These are phyloP conservation scores for Polyommatus icarus DNA, from an alignment of 2,888 invertebrate species.

Conservation along the genomic window DNA sequence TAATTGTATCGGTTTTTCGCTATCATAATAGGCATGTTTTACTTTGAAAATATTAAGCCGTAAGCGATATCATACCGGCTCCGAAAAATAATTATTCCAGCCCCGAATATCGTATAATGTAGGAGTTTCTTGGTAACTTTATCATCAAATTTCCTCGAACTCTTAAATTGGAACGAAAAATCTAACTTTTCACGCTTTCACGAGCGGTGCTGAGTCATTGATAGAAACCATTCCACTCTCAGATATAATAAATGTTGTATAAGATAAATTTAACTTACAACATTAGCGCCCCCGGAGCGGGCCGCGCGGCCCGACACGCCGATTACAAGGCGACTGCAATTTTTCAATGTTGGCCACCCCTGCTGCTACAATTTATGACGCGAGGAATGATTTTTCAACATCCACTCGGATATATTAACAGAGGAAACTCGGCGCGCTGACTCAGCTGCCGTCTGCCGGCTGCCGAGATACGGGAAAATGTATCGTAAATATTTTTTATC, in stretches of 20 bases:
- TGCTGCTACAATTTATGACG: conserved; percentile 72
- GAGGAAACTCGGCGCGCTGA: conserved; percentile 54
- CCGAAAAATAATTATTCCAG: not conserved
- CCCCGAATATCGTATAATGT: not conserved
- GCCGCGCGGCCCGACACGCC: conserved; percentile 47
- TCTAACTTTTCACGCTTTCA: conserved; percentile 25
- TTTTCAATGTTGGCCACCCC: conserved; percentile 72
- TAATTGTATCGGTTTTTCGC: conserved; percentile 15
- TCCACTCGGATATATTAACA: conserved; percentile 71
- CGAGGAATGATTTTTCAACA: conserved; percentile 75
- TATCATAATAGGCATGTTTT: conserved; percentile 16
- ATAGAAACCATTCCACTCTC: conserved; percentile 48
- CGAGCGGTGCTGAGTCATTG: conserved; percentile 50
- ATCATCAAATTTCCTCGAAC: conserved; percentile 17
- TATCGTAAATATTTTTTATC: conserved; percentile 29
- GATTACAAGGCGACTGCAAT: conserved; percentile 71
- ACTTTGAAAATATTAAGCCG: not conserved
- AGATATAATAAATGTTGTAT: conserved; percentile 68
- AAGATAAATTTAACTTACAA: conserved; percentile 70
- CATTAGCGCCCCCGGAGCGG: conserved; percentile 73
- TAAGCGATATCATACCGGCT: not conserved
- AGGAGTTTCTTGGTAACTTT: not conserved
- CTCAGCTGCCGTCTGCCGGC: conserved; percentile 17
- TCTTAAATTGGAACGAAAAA: conserved; percentile 6
- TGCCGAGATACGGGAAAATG: conserved; percentile 28